Evolutionary conservation across 2,888 invertebrate species (phyloP).

Genomic region (Eretmocerus hayati): DNA sequence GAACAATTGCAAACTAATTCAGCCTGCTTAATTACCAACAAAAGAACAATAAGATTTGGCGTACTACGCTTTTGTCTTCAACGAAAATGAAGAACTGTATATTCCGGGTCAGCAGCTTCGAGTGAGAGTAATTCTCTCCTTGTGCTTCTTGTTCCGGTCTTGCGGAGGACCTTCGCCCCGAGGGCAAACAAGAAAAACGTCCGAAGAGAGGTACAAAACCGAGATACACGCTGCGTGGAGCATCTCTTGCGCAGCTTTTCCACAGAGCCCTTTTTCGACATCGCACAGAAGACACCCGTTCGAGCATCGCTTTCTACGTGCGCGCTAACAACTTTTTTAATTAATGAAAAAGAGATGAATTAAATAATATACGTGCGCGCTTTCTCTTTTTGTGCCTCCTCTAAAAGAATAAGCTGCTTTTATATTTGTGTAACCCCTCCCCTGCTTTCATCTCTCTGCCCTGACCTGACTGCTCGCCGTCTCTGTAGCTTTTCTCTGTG

Average conservation of each 20-base stretch:
- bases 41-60: constrained; percentile 46
- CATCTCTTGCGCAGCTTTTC: background rate
- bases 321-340: constrained; percentile 20
- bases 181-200: too few relatives aligned
- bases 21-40: constrained; percentile 44
- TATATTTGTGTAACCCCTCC: constrained; percentile 20
- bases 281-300: background rate
- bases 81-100: constrained; percentile 46
- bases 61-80: constrained; percentile 43
- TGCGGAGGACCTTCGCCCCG: too few relatives aligned
- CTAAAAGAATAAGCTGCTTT: constrained; percentile 18
- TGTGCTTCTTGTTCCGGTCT: too few relatives aligned
- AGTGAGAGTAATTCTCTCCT: too few relatives aligned
- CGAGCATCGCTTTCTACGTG: constrained; percentile 12
- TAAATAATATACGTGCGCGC: constrained; percentile 18
- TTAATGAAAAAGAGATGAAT: constrained; percentile 21
- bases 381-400: constrained; percentile 2
- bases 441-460: constrained; percentile 11
- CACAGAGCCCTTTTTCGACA: background rate
- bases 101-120: constrained; percentile 38
- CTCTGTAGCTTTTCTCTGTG: background rate
- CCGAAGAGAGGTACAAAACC: background rate
- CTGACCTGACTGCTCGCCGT: too few relatives aligned
- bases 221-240: background rate
- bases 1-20: constrained; percentile 46